Conservation (phyloP, 2,888 invertebrate species). For the Drosophila subsilvestris region DNA sequence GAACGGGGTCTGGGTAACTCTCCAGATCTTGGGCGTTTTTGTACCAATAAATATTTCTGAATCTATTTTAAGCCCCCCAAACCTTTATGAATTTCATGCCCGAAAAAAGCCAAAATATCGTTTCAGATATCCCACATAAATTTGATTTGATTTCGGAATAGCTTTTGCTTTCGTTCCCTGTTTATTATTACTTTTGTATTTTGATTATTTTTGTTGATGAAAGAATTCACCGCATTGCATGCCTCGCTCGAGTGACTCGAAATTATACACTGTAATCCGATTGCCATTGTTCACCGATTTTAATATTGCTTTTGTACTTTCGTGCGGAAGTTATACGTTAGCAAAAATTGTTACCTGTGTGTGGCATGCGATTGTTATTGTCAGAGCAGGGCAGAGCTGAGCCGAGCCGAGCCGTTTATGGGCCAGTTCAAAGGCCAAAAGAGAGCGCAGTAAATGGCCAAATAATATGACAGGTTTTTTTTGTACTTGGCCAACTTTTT, state of each 20-base stretch:
- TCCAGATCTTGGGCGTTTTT: neutral
- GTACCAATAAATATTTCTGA: neutral
- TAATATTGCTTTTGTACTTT: constrained; percentile 39
- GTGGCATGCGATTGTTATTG: constrained; percentile 44
- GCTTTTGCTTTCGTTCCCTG: constrained; percentile 15
- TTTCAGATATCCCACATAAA: neutral
- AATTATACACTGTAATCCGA: constrained; percentile 50
- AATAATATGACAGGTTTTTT: constrained; percentile 25
- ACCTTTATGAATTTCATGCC: neutral
- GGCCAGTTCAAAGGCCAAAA: constrained; percentile 43
- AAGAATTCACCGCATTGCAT: constrained; percentile 58
- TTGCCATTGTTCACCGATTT: constrained; percentile 42
- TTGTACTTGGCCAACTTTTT: constrained; percentile 13
- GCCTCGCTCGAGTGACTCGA: constrained; percentile 56
- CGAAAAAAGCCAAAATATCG: neutral
- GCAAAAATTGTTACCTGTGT: constrained; percentile 51
- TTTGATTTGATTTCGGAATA: neutral
- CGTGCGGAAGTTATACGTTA: constrained; percentile 62
- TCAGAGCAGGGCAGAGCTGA: constrained; percentile 15
- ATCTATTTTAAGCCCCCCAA: neutral
- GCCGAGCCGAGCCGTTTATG: constrained; percentile 11
- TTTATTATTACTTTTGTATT: constrained; percentile 5
- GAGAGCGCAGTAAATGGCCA: neutral
- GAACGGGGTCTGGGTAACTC: no score
- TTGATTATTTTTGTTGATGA: constrained; percentile 10